Conservation (phyloP, 2,113 vertebrate species). For the Colinus virginianus region DNA sequence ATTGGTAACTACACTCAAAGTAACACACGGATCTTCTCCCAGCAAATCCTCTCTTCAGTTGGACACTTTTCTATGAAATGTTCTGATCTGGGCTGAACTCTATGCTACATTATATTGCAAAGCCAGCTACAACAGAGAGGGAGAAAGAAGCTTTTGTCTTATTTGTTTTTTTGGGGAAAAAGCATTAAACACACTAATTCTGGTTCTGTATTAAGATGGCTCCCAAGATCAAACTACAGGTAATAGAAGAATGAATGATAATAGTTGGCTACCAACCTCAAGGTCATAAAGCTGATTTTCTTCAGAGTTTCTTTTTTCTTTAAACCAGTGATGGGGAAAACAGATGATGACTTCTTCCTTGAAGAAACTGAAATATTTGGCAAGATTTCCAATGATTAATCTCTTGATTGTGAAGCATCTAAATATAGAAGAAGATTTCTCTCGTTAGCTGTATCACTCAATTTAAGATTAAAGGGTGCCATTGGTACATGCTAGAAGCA, state of each 20-base stretch:
- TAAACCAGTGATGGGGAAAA: constrained; percentile 70
- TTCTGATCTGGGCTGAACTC: background rate
- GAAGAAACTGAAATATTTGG: constrained; percentile 73
- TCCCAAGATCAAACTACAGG: constrained; percentile 77
- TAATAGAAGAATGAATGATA: constrained; percentile 72
- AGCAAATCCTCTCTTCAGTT: background rate
- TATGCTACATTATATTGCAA: background rate
- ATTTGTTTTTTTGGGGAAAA: background rate
- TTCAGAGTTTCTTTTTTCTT: constrained; percentile 78
- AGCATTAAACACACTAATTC: background rate
- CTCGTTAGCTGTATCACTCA: background rate
- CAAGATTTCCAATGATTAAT: constrained; percentile 58
- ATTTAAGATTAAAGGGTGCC: background rate
- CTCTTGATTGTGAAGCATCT: background rate
- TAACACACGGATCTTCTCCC: background rate
- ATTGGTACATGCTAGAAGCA: background rate
- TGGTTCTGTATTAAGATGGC: constrained; percentile 65
- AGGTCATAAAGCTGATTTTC: constrained; percentile 72
- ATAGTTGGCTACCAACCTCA: constrained; percentile 76
- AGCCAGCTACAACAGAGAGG: background rate
- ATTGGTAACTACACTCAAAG: background rate
- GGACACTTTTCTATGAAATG: rapidly evolving
- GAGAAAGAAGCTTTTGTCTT: background rate
- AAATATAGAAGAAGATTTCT: background rate
- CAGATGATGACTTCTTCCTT: constrained; percentile 78